phyloP scores from a whole-genome alignment of 2,113 vertebrate species.

The Grus americana region DNA sequence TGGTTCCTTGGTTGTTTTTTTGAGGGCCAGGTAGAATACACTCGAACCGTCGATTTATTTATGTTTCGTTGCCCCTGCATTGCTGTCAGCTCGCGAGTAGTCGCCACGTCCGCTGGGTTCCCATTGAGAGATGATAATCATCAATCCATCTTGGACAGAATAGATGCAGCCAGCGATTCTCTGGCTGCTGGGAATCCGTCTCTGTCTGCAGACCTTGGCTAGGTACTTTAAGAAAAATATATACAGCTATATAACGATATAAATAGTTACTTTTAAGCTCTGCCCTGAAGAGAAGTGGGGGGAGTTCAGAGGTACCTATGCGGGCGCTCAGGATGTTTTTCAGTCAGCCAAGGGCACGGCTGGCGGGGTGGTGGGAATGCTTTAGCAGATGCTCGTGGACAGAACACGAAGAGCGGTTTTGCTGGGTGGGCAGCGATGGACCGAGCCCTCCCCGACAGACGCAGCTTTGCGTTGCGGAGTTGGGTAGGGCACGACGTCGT shows the following conservation, averaged over 20 bases:
- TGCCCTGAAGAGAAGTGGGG: not conserved
- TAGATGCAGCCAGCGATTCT: not conserved
- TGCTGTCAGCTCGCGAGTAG: not conserved
- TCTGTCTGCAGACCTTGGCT: not conserved
- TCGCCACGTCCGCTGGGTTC: fast-evolving
- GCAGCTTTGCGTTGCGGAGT: not conserved
- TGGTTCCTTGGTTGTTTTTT: not conserved
- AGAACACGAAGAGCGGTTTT: not conserved
- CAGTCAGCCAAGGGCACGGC: fast-evolving
- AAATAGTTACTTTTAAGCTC: not conserved
- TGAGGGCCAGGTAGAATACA: not conserved
- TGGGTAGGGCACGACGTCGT: not conserved
- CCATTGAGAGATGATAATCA: fast-evolving
- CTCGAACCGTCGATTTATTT: not conserved
- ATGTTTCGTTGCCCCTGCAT: not conserved
- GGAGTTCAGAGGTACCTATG: not conserved
- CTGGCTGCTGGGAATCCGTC: not conserved
- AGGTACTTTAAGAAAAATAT: not conserved
- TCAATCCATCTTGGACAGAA: not conserved
- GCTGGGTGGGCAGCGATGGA: not conserved
- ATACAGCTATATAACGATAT: not conserved
- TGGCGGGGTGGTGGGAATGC: not conserved
- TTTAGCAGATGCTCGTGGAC: not conserved
- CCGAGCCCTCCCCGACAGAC: not conserved
- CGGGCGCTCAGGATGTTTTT: not conserved